Conservation (phyloP, 2,797 vertebrate genomes). For the Amblyraja radiata region DNA sequence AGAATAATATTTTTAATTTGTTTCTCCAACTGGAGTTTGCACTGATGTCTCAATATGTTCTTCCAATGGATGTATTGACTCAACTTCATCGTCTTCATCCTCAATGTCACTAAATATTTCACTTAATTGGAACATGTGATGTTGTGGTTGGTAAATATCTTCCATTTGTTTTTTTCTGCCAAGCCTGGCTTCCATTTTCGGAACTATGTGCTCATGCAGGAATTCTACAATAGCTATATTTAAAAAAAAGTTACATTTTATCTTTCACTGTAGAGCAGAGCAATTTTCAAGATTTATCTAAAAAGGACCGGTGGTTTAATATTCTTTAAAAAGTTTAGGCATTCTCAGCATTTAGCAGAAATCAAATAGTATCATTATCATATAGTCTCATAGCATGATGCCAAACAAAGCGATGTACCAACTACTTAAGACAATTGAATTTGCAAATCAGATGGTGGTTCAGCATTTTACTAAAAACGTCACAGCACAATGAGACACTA, state of each 20-base stretch:
- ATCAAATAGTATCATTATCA: background rate
- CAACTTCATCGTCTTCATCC: background rate
- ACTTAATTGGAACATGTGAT: conserved; percentile 46
- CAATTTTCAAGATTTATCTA: too few species aligned
- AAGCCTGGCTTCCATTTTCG: conserved; percentile 54
- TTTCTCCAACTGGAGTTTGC: background rate
- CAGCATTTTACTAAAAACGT: background rate
- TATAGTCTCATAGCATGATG: background rate
- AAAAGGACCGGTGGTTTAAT: background rate
- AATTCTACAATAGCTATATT: conserved; percentile 66
- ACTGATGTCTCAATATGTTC: background rate
- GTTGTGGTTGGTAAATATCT: conserved; percentile 6
- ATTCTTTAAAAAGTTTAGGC: background rate
- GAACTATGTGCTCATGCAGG: conserved; percentile 56
- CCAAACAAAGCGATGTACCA: background rate
- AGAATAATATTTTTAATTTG: background rate
- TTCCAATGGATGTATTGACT: background rate
- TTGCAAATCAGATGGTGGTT: background rate
- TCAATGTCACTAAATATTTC: conserved; percentile 50
- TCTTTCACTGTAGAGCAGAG: background rate
- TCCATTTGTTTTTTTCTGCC: background rate
- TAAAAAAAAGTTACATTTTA: background rate
- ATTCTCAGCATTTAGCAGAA: background rate
- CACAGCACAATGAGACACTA: background rate
- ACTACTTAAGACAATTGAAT: background rate